Percentiles rank a stretch among this genome's conserved stretches.
phyloP scores from a whole-genome alignment of 1,140 invertebrate species.

The Lepidurus arcticus region DNA sequence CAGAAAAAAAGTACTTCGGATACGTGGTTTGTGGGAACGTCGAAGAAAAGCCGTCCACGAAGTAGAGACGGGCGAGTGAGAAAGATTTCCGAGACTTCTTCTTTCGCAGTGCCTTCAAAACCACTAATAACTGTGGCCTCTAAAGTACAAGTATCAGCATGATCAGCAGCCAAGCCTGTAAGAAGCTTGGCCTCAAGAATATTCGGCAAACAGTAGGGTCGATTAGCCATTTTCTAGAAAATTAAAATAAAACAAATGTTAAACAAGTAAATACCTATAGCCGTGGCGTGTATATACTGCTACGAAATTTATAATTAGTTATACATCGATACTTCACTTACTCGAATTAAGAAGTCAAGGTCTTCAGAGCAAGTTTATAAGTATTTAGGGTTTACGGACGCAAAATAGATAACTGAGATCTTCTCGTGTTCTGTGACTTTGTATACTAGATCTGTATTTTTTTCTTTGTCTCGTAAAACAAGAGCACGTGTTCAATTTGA shows the following conservation, averaged over 20 bases:
- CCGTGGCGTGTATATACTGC: too few relatives aligned
- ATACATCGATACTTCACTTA: too few relatives aligned
- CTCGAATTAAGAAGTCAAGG: too few relatives aligned
- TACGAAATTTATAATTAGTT: too few relatives aligned
- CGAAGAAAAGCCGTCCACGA: constrained; percentile 51
- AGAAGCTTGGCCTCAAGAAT: constrained; percentile 10
- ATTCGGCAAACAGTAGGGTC: neutral
- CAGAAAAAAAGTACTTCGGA: constrained; percentile 42
- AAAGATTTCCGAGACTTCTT: constrained; percentile 52
- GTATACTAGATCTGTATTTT: too few relatives aligned
- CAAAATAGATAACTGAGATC: too few relatives aligned
- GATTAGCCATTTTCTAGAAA: neutral
- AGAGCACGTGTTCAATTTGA: too few relatives aligned
- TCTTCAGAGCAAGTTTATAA: too few relatives aligned
- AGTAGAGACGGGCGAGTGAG: constrained; percentile 40
- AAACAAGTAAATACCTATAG: too few relatives aligned
- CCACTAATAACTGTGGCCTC: constrained; percentile 51
- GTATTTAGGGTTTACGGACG: too few relatives aligned
- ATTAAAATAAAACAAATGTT: neutral
- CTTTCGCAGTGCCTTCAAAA: constrained; percentile 51
- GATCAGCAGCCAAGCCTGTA: neutral
- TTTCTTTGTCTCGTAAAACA: too few relatives aligned
- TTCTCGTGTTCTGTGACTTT: too few relatives aligned
- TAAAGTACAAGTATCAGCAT: constrained; percentile 39
- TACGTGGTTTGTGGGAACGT: constrained; percentile 43